Base-by-base conservation (phyloP, 2,888 invertebrate genomes). In the Cheilosia pagana region DNA sequence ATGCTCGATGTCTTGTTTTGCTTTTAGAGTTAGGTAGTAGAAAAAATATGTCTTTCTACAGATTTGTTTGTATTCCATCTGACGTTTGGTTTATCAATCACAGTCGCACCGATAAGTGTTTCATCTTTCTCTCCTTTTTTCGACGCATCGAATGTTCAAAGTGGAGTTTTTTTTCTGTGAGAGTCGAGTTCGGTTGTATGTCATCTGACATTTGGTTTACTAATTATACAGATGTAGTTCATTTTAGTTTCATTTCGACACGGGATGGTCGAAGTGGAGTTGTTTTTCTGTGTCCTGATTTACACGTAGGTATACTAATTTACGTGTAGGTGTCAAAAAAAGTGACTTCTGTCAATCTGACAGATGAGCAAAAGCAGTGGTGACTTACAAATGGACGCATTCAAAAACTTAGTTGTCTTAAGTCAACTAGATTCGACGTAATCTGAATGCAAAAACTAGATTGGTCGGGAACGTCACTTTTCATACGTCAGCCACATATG, bases 181-280 rank as follows among this genome's bases (percentile, higher is more conserved):
- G n/a, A n/a, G n/a, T n/a, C n/a, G n/a, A 62, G 28, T 77, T 70
- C 55, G 68, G 68, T 62, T 67, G 14, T 23, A 68, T 62, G 23
- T 57, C 57, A 53, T 25, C 19, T 35, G 50, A 50, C 50, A 23
- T 6, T 14, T 50, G n/a, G 19, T 5, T 16, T 8, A 45, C 19
- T 16, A 45, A 45, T 19, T 16, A 45, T 8, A 3, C 8, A 35
- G 10, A 19, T 8, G 45, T 45, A 1, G 8, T 45, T 45, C 16
- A 16, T 16, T n/a, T 43, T 6, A 19, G 8, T 19, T 19, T 6
- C 19, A 8, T 45, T 45, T 45, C 2, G 16, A 43, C 19, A 8
- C 7, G 2, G 8, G 19, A 45, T 16, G 16, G 19, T 45, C 45
- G 19, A 45, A 45, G 16, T 19, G 19, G 19, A 45, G 45, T 16